Conservation (phyloP, 2,888 invertebrate species). For the Pandemis heparana region DNA sequence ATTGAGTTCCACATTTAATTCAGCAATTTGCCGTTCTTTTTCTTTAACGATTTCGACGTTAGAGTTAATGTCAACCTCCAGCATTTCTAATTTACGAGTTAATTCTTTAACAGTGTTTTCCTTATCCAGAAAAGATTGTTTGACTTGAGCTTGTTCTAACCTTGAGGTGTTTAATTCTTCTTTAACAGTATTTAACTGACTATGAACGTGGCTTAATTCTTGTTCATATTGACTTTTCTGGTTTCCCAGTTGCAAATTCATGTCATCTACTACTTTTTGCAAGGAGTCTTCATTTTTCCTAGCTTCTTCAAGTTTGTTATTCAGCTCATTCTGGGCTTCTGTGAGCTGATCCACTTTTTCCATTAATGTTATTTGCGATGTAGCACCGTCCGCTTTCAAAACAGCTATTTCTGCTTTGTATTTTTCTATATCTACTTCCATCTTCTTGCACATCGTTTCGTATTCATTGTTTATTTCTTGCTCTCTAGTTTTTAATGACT, state of each 20-base stretch:
- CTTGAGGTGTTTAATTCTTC: slow-evolving; percentile 67
- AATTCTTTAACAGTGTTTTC: slow-evolving; percentile 74
- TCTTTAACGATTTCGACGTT: slow-evolving; percentile 76
- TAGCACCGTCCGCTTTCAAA: slow-evolving; percentile 76
- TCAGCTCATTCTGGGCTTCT: slow-evolving; percentile 79
- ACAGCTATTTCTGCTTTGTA: slow-evolving; percentile 77
- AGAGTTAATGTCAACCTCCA: slow-evolving; percentile 78
- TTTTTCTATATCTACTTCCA: slow-evolving; percentile 78
- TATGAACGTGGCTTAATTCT: slow-evolving; percentile 68
- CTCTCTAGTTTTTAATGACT: slow-evolving; percentile 71
- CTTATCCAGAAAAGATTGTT: slow-evolving; percentile 68
- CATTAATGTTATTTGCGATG: slow-evolving; percentile 79
- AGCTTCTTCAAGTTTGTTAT: slow-evolving; percentile 80
- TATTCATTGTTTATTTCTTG: slow-evolving; percentile 70
- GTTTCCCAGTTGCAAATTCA: slow-evolving; percentile 75
- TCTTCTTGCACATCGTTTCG: slow-evolving; percentile 68
- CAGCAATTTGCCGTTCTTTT: slow-evolving; percentile 79
- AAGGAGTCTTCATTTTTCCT: slow-evolving; percentile 79
- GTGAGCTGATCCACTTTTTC: slow-evolving; percentile 81
- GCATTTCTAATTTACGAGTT: slow-evolving; percentile 75
- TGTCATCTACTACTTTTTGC: slow-evolving; percentile 76
- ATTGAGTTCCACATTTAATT: slow-evolving; percentile 70
- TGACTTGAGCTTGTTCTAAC: slow-evolving; percentile 62
- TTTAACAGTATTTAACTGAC: slow-evolving; percentile 58
- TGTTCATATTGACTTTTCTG: slow-evolving; percentile 74